Conservation (phyloP, 2,888 invertebrate genomes). For the Homarus gammarus region DNA sequence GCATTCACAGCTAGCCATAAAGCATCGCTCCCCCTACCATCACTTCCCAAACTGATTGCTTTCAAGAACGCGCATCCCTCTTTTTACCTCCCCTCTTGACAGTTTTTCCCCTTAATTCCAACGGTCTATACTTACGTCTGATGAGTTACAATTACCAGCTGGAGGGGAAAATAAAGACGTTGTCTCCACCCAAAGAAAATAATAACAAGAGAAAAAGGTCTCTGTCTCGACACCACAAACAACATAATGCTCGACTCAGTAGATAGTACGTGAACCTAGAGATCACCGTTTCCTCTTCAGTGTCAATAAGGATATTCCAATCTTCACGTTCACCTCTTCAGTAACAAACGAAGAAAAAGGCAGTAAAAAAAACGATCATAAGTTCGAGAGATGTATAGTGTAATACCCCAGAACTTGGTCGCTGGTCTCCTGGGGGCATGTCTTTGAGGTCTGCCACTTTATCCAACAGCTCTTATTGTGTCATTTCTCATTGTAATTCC, state of each 20-base stretch:
- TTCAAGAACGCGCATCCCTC: background rate
- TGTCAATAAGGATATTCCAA: too few species aligned
- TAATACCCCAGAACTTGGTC: background rate
- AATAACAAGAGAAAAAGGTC: background rate
- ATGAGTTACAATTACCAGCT: background rate
- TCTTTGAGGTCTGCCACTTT: background rate
- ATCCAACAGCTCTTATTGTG: background rate
- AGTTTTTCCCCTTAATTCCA: background rate
- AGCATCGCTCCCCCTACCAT: background rate
- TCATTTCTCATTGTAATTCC: background rate
- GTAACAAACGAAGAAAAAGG: too few species aligned
- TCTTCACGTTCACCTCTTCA: too few species aligned
- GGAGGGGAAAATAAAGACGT: too few species aligned
- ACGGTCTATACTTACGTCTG: background rate
- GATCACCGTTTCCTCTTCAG: too few species aligned
- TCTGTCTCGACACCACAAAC: too few species aligned
- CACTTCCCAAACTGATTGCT: background rate
- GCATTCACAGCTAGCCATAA: background rate
- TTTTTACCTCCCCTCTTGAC: background rate
- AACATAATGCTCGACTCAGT: too few species aligned
- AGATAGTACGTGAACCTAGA: too few species aligned
- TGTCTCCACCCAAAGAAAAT: background rate
- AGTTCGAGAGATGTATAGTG: background rate
- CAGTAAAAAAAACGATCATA: background rate
- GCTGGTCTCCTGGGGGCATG: background rate